A percentile compares a stretch with the other conserved stretches of the same genome.
Conservation (phyloP, 2,113 vertebrate genomes). For the Nematolebias whitei region DNA sequence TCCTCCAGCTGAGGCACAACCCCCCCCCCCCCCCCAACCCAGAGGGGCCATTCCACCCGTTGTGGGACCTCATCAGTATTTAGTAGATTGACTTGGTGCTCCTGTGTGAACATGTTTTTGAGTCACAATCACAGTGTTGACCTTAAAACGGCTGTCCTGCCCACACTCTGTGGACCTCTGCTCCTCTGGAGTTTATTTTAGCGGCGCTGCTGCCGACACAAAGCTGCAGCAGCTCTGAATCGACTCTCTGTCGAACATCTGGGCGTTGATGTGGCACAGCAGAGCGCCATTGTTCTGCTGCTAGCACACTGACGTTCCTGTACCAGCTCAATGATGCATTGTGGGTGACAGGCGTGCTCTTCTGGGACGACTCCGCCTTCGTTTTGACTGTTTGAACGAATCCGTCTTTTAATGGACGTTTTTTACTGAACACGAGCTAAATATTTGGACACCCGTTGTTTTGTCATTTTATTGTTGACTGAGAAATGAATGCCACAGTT, state of each 20-base stretch:
- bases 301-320: slow-evolving; percentile 57
- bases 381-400: slow-evolving; percentile 27
- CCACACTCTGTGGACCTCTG: background rate
- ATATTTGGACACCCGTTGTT: background rate
- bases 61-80: no score
- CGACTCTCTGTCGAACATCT: slow-evolving; percentile 48
- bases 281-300: slow-evolving; percentile 57
- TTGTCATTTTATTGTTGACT: background rate
- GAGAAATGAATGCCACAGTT: background rate
- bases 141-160: no score
- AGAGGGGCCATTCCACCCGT: no score
- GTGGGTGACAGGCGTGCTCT: slow-evolving; percentile 34
- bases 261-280: slow-evolving; percentile 55
- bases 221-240: slow-evolving; percentile 43
- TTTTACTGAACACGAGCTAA: slow-evolving; percentile 9
- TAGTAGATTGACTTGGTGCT: no score
- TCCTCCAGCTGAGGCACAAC: no score
- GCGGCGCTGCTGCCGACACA: background rate
- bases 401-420: slow-evolving; percentile 4
- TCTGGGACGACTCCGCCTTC: slow-evolving; percentile 26
- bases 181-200: background rate
- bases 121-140: no score
- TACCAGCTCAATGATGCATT: slow-evolving; percentile 48
- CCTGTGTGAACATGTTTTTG: no score
- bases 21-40: no score